These are phyloP conservation scores for Etia nguti DNA, from an alignment of 2,113 vertebrate species.

Conservation along the genomic window DNA sequence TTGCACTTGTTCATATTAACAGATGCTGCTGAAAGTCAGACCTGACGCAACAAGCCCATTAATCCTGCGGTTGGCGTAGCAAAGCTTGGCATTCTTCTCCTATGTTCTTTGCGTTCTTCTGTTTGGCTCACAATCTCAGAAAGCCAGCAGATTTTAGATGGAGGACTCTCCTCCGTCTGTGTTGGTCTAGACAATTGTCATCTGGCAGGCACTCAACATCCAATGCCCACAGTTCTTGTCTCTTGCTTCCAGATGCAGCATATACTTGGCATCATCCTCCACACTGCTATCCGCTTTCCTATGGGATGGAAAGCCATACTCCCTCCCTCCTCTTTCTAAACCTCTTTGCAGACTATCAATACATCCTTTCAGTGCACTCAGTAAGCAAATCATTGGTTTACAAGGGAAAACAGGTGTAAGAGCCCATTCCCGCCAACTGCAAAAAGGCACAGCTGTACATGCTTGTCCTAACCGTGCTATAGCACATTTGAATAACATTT, in stretches of 20 bases:
- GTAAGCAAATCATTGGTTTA: constrained; percentile 43
- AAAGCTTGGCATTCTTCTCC: constrained; percentile 4
- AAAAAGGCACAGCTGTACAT: constrained; percentile 36
- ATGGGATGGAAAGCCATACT: background rate
- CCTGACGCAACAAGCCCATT: constrained; percentile 37
- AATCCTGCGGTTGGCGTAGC: constrained; percentile 20
- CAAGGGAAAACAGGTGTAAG: constrained; percentile 49
- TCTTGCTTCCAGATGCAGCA: constrained; percentile 49
- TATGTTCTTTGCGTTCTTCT: constrained; percentile 31
- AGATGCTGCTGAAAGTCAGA: constrained; percentile 8
- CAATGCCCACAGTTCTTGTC: constrained; percentile 53
- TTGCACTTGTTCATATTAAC: background rate
- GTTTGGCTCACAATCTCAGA: constrained; percentile 37
- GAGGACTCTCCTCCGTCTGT: constrained; percentile 44
- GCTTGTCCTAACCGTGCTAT: background rate
- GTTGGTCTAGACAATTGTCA: constrained; percentile 50
- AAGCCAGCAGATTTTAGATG: constrained; percentile 55
- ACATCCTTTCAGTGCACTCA: constrained; percentile 3
- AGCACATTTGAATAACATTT: constrained; percentile 18
- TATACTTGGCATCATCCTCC: constrained; percentile 43
- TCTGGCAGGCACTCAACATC: constrained; percentile 49
- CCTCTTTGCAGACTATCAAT: constrained; percentile 40
- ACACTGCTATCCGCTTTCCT: constrained; percentile 17
- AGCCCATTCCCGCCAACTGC: constrained; percentile 6
- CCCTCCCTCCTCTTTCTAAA: background rate